A percentile compares a stretch with the other conserved stretches of the same genome.
These are phyloP conservation scores for Vulpes ferrilata DNA, from an alignment of 2,113 vertebrate species.

Conservation along the genomic window DNA sequence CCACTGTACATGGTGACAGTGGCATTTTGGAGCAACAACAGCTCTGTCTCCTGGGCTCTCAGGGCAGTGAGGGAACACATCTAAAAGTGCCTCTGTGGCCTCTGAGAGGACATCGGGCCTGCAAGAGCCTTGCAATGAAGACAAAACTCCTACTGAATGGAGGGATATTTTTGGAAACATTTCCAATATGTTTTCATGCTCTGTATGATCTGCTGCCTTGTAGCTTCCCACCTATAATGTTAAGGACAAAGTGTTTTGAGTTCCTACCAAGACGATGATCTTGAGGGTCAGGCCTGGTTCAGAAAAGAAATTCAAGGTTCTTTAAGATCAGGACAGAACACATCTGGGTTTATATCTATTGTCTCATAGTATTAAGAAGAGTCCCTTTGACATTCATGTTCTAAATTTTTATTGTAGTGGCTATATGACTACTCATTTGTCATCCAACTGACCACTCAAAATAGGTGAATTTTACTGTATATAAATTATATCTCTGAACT, in stretches of 20 bases:
- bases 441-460: background rate
- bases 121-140: background rate
- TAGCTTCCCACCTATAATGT: background rate
- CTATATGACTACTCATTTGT: background rate
- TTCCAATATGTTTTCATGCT: background rate
- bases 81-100: background rate
- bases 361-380: background rate
- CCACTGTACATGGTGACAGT: accelerated
- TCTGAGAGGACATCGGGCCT: background rate
- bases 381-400: background rate
- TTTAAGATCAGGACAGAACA: background rate
- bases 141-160: background rate
- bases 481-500: background rate
- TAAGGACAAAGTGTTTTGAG: background rate
- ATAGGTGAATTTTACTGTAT: background rate
- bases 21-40: background rate
- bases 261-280: background rate
- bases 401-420: background rate
- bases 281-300: background rate
- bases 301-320: background rate
- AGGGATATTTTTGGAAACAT: background rate
- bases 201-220: background rate
- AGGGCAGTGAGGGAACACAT: too few relatives aligned
- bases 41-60: background rate
- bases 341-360: background rate